These are phyloP conservation scores for Sylvilagus floridanus DNA, from an alignment of 2,797 vertebrate species.

Conservation along the genomic window DNA sequence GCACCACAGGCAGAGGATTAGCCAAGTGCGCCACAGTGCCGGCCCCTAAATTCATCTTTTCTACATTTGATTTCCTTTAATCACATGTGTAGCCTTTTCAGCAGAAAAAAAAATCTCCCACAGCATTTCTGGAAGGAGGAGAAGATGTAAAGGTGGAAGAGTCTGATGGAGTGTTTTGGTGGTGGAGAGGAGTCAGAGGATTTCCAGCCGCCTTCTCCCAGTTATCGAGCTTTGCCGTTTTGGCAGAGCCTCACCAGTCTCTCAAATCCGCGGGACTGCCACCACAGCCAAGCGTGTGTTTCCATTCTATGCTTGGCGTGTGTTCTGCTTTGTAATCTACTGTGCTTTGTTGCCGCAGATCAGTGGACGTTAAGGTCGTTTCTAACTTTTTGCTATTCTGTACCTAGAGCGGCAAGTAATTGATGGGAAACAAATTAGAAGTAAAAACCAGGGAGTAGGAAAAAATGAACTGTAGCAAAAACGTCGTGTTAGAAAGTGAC, in stretches of 20 bases:
- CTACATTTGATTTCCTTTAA: slow-evolving; percentile 8
- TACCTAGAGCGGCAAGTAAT: background rate
- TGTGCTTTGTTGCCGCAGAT: background rate
- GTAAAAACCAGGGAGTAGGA: background rate
- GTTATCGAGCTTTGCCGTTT: background rate
- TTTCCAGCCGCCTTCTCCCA: background rate
- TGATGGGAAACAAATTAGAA: background rate
- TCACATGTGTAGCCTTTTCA: background rate
- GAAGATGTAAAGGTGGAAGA: background rate
- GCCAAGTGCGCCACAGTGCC: too few species aligned
- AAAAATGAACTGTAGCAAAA: background rate
- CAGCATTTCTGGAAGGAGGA: background rate
- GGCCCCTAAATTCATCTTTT: background rate
- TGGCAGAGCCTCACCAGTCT: background rate
- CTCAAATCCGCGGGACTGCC: background rate
- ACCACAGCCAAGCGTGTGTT: background rate
- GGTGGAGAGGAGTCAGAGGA: background rate
- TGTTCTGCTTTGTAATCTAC: background rate
- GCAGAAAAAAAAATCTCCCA: background rate
- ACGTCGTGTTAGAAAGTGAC: background rate
- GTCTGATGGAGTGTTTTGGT: background rate
- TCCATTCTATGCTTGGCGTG: background rate
- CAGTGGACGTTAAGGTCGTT: background rate
- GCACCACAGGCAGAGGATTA: too few species aligned
- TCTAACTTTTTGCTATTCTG: background rate